A percentile compares a stretch with the other conserved stretches of the same genome.
phyloP scores from a whole-genome alignment of 2,888 invertebrate species.

The Fabriciana adippe region DNA sequence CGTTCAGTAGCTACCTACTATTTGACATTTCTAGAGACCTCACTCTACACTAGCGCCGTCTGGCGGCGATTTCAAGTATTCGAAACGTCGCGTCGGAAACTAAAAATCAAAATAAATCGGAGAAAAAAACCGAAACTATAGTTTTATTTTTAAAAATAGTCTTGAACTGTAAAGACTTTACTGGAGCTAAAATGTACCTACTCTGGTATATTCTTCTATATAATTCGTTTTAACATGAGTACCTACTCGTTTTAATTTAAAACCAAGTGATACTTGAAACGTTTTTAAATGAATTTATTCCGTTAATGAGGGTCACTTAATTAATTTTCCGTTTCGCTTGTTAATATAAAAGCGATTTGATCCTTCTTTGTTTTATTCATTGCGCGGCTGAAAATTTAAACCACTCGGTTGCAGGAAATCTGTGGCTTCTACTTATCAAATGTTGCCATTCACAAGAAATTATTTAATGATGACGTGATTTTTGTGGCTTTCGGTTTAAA shows the following conservation, averaged over 20 bases:
- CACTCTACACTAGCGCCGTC: too few species aligned
- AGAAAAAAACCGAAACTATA: too few species aligned
- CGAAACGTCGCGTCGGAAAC: too few species aligned
- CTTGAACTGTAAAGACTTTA: too few species aligned
- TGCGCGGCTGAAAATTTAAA: conserved; percentile 14
- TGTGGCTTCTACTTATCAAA: conserved; percentile 7
- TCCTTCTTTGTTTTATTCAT: conserved; percentile 22
- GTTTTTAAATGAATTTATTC: conserved; percentile 25
- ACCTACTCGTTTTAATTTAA: conserved; percentile 17
- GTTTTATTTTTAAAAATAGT: too few species aligned
- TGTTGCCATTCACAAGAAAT: conserved; percentile 9
- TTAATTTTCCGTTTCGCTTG: conserved; percentile 30
- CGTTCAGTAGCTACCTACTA: too few species aligned
- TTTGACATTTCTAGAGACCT: too few species aligned
- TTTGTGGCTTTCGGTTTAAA: neutral
- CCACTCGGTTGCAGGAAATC: neutral
- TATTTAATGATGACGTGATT: conserved; percentile 4
- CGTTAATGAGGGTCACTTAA: conserved; percentile 29
- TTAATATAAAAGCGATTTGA: conserved; percentile 24
- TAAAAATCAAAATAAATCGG: too few species aligned
- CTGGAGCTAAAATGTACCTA: too few species aligned
- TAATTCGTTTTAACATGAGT: conserved; percentile 1
- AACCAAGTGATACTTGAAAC: conserved; percentile 16
- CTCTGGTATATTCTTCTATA: neutral
- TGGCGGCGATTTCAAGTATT: too few species aligned